A percentile compares a stretch with the other conserved stretches of the same genome.
These are phyloP conservation scores for Hydrozoanthus tunicans DNA, from an alignment of 64 coral and sea anemone species.

Conservation along the genomic window DNA sequence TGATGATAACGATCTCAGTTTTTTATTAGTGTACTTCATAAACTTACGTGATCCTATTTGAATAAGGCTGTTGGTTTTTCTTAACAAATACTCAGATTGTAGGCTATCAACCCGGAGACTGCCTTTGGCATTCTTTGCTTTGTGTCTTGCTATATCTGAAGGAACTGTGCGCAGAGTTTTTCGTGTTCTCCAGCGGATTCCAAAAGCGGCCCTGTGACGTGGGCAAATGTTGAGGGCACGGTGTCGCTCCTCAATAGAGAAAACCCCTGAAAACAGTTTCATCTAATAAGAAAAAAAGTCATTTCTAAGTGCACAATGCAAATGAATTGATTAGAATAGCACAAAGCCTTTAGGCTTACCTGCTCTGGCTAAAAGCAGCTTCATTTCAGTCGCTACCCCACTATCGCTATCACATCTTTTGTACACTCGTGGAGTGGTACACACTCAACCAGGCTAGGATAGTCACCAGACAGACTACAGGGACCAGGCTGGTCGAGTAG, in stretches of 20 bases:
- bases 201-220: background rate
- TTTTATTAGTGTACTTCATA: no score
- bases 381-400: background rate
- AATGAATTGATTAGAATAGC: background rate
- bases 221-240: constrained; percentile 9
- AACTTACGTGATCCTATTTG: background rate
- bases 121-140: background rate
- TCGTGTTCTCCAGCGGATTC: constrained; percentile 10
- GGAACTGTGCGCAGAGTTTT: constrained; percentile 4
- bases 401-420: constrained; percentile 7
- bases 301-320: background rate
- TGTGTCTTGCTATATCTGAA: background rate
- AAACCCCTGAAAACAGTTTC: constrained; percentile 13
- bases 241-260: background rate
- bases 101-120: constrained; percentile 12
- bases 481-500: constrained; percentile 1
- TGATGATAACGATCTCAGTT: background rate
- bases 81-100: background rate
- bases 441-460: constrained; percentile 4
- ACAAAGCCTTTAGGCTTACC: background rate
- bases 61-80: constrained; percentile 5
- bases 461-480: constrained; percentile 17
- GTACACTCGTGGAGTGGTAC: constrained; percentile 19
- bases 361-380: constrained; percentile 28
- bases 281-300: background rate